phyloP scores from a whole-genome alignment of 92 coral and sea anemone genomes.

The Actinernus sp. region DNA sequence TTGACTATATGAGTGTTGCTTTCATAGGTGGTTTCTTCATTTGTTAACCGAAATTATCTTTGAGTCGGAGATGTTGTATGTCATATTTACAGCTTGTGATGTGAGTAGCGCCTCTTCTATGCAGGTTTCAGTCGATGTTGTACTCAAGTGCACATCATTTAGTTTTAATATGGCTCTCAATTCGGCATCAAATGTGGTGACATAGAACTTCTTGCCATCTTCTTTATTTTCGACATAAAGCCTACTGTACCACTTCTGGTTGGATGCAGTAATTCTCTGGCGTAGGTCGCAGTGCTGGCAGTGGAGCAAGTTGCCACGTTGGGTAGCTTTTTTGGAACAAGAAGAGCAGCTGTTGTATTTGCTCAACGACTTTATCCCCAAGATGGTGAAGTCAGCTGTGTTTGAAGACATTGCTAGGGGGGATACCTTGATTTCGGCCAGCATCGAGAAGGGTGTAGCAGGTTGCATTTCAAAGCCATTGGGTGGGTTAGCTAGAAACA shows the following conservation, averaged over 20 bases:
- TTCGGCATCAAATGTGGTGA: slow-evolving; percentile 41
- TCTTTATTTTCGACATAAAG: slow-evolving; percentile 37
- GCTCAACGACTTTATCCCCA: slow-evolving; percentile 41
- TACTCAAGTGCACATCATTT: slow-evolving; percentile 40
- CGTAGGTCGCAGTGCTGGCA: slow-evolving; percentile 39
- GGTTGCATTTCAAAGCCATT: slow-evolving; percentile 45
- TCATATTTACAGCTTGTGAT: too few relatives aligned
- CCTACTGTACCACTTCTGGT: slow-evolving; percentile 42
- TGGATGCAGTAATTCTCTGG: slow-evolving; percentile 42
- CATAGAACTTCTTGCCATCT: slow-evolving; percentile 39
- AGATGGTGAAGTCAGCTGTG: too few relatives aligned
- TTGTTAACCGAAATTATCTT: too few relatives aligned
- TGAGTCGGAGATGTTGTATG: too few relatives aligned
- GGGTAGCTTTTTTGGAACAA: slow-evolving; percentile 44
- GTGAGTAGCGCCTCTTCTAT: slow-evolving; percentile 42
- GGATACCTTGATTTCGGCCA: slow-evolving; percentile 47
- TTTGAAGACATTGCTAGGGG: too few relatives aligned
- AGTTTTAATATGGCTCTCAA: slow-evolving; percentile 41
- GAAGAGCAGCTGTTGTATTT: slow-evolving; percentile 42
- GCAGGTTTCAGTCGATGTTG: slow-evolving; percentile 38
- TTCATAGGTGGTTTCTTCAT: too few relatives aligned
- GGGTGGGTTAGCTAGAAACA: too few relatives aligned
- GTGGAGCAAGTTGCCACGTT: slow-evolving; percentile 37
- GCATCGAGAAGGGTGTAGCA: slow-evolving; percentile 33
- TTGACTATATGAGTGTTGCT: too few relatives aligned